Evolutionary conservation across 2,797 vertebrate species (phyloP), one percentile per base, ranked within the genome.

Genomic region (Telmatherina bonti): DNA sequence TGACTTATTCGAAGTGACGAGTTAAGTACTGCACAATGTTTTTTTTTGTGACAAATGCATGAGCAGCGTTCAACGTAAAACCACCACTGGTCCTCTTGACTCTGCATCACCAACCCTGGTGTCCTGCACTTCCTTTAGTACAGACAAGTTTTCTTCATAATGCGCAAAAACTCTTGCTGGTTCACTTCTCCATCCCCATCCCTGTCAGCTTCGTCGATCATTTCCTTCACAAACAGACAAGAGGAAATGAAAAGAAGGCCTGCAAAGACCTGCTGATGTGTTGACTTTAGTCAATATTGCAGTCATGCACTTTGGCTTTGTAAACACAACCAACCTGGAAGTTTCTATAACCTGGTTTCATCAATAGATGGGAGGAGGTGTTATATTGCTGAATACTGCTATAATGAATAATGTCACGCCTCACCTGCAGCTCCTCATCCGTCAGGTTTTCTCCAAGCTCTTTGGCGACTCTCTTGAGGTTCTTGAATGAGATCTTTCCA

Each of bases 101-200:
- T 27, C 57, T 26, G 12, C 27, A 5, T 49, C 67, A 24, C 33
- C 51, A 7, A 7, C 43, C 26, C 51, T 7, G 1, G 61, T 6
- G 47, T 30, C 22, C 11, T 7, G 6, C 29, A 1, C 20, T 3
- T 57, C 47, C 62, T 45, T 97, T 90, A 99, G 88, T 97, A 98
- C 31, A 98, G 93, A 85, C 96, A 96, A 36, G 96, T 98, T 90
- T 98, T 97, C 90, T 98, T 97, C 98, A 99, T 98, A 75, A 99
- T 97, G 60, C 96, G 91, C 81, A 99, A 91, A 88, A 99, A 99
- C 56, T 99, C 98, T 72, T 96, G 95, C 91, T 99, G 96, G 16
- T 93, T 97, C 82, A 97, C 97, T 70, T 99, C 96, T 30, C 98
- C 97, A 0, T 99, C 97, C 24, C 97, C 96, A 22, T 98, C 96